Evolutionary conservation across 2,888 invertebrate species (phyloP), one percentile per base, ranked within the genome.

Genomic region (Scaptomyza parva): DNA sequence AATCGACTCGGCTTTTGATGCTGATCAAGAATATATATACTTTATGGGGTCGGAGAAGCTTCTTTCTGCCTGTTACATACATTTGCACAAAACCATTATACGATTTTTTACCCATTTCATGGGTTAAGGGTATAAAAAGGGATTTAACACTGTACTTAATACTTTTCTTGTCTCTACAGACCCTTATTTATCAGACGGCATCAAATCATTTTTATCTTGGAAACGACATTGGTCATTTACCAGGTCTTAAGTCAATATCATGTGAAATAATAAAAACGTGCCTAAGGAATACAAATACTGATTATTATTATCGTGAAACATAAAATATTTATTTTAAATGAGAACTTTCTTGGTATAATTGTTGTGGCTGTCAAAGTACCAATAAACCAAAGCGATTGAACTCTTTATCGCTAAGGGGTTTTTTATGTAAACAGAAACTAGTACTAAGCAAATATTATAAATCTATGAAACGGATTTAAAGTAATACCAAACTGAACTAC

Each of bases 301-400:
- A 58, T 44, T 63, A 69, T 78, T 54, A 70, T 68, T 68, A 77
- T 84, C 76, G 48, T 70, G 65, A 60, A 28, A 65, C 35, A 48
- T 28, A 53, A 59, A 51, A 52, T 86, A 67, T 80, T 82, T 79
- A 63, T 60, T 76, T 63, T 24, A 72, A 62, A 63, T 57, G 28
- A 14, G 51, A 50, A 61, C 18, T 14, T 33, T 18, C 11, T 14
- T 26, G 20, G 18, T 44, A 28, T 48, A 50, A 28, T 39, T 51
- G 48, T 12, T 20, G 9, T 20, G 17, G 14, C 14, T 35, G 44
- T 6, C 9, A 9, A 28, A 9, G 39, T 69, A 67, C 80, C 77
- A 71, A 81, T 86, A 86, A 86, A 85, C 82, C 62, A 64, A 85
- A 60, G 87, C 86, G 69, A 83, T 87, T 87, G 82, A 83, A 83